phyloP scores from a whole-genome alignment of 2,888 invertebrate species.

The Trissolcus japonicus region DNA sequence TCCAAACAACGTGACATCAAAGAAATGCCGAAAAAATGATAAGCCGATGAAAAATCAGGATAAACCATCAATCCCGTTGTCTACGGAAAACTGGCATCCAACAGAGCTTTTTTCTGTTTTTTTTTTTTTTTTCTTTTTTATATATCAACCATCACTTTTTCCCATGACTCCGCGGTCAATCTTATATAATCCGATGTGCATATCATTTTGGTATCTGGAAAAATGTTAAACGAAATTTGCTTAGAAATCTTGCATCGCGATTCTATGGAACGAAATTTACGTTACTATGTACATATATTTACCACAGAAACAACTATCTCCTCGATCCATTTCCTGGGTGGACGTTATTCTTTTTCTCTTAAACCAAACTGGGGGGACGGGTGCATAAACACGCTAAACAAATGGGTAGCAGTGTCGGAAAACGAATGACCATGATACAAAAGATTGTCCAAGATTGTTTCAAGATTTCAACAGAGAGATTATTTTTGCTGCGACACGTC shows the following conservation, averaged over 20 bases:
- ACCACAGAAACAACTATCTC: slow-evolving; percentile 44
- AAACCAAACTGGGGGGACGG: slow-evolving; percentile 8
- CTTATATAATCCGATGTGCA: neutral
- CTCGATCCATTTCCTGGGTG: slow-evolving; percentile 44
- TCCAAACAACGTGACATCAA: neutral
- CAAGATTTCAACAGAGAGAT: slow-evolving; percentile 32
- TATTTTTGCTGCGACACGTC: slow-evolving; percentile 16
- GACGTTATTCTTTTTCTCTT: slow-evolving; percentile 34
- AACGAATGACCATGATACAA: slow-evolving; percentile 28
- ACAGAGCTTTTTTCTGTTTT: too few relatives aligned
- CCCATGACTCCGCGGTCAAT: neutral
- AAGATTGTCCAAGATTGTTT: slow-evolving; percentile 29
- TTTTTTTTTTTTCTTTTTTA: too few relatives aligned
- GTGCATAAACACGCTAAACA: slow-evolving; percentile 37
- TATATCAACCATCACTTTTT: neutral
- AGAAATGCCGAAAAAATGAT: neutral
- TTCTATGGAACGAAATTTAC: slow-evolving; percentile 40
- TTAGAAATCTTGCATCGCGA: slow-evolving; percentile 45
- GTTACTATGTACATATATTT: slow-evolving; percentile 12
- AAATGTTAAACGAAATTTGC: slow-evolving; percentile 37
- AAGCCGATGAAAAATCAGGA: neutral
- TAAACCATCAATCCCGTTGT: neutral
- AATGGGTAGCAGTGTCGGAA: slow-evolving; percentile 38
- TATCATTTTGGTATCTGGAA: slow-evolving; percentile 36
- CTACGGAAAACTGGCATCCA: too few relatives aligned